Evolutionary conservation across 2,797 vertebrate genomes (phyloP).

Genomic region (Balearica regulorum): DNA sequence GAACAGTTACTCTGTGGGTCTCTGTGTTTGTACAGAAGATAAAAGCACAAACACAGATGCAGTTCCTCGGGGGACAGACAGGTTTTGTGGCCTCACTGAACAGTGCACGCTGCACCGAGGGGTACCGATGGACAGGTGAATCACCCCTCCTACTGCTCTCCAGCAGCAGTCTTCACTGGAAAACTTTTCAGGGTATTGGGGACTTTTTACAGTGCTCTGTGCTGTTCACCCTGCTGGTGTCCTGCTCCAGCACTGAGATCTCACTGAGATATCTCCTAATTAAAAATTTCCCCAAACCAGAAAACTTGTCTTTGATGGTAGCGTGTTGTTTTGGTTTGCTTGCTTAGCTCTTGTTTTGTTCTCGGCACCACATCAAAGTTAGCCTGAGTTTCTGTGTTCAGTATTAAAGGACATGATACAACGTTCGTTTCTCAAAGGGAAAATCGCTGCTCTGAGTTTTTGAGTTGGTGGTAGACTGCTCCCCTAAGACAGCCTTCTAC

Average conservation of each 20-base stretch:
- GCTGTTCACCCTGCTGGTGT: neutral
- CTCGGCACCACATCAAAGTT: neutral
- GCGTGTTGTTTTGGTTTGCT: neutral
- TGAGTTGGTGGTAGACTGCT: neutral
- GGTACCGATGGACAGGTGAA: neutral
- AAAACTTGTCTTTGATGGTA: neutral
- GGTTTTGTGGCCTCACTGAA: neutral
- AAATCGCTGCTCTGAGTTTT: neutral
- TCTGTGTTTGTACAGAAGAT: neutral
- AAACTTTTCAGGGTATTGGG: neutral
- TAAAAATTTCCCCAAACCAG: neutral
- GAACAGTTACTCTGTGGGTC: neutral
- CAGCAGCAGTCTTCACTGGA: neutral
- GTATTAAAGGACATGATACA: neutral
- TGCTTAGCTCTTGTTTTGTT: neutral
- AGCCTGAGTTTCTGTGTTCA: neutral
- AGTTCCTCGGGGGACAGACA: neutral
- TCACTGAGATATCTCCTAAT: neutral
- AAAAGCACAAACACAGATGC: neutral
- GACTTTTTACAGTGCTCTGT: neutral
- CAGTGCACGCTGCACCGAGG: rapidly evolving
- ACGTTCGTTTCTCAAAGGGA: neutral
- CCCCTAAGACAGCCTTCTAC: neutral
- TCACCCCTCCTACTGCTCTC: neutral
- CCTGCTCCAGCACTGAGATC: neutral